A percentile compares a stretch with the other conserved stretches of the same genome.
Conservation (phyloP, 2,888 invertebrate species). For the Petrolisthes manimaculis region DNA sequence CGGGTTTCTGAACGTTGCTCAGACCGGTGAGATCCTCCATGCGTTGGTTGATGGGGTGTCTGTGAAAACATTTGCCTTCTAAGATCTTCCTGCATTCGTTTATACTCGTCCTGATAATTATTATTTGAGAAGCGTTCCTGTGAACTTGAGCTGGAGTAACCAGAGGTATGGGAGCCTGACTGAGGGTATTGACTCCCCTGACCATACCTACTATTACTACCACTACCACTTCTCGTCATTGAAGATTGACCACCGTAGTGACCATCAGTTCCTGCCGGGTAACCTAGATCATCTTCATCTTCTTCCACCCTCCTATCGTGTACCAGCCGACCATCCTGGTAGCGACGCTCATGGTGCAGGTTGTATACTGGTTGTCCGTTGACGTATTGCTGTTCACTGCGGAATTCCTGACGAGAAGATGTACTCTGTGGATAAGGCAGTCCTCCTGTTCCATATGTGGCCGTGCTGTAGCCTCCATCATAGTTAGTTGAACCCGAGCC, state of each 20-base stretch:
- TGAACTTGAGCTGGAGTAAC: not conserved
- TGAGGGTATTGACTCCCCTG: not conserved
- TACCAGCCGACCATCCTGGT: constrained; percentile 51
- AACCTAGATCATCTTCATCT: constrained; percentile 40
- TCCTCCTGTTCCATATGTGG: not conserved
- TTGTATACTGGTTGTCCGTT: constrained; percentile 60
- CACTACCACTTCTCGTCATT: constrained; percentile 9
- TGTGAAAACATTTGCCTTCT: constrained; percentile 31
- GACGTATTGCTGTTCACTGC: constrained; percentile 53
- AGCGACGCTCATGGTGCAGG: constrained; percentile 50
- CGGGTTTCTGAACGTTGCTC: constrained; percentile 52
- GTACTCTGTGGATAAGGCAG: not conserved
- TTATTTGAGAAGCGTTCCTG: not conserved
- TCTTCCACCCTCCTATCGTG: constrained; percentile 51
- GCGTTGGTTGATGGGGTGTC: constrained; percentile 27
- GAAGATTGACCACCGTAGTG: constrained; percentile 1
- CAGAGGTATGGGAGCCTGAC: not conserved
- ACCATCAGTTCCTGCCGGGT: not conserved
- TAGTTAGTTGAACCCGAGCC: constrained; percentile 7
- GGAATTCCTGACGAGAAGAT: constrained; percentile 52
- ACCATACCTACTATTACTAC: constrained; percentile 8
- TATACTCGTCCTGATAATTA: constrained; percentile 36
- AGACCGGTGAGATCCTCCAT: constrained; percentile 41
- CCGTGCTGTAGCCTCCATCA: constrained; percentile 27
- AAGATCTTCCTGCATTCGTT: constrained; percentile 49